A percentile compares a stretch with the other conserved stretches of the same genome.
phyloP scores from a whole-genome alignment of 2,113 vertebrate genomes.

The Austrofundulus limnaeus region DNA sequence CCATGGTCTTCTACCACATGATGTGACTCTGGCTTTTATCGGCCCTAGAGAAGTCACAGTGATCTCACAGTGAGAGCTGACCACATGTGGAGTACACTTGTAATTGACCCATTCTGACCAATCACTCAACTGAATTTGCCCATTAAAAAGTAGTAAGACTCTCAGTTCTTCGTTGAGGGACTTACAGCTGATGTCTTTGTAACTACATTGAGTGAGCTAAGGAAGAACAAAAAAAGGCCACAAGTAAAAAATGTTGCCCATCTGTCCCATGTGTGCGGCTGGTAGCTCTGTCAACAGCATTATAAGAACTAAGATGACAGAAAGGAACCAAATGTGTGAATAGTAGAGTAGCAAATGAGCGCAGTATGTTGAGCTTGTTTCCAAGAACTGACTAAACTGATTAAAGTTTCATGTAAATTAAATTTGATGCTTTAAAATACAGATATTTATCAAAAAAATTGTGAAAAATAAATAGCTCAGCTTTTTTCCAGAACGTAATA shows the following conservation, averaged over 20 bases:
- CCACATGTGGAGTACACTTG: conserved; percentile 16
- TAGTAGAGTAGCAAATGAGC: no score
- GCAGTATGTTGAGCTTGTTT: no score
- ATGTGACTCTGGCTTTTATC: not conserved
- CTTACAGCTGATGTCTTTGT: conserved; percentile 13
- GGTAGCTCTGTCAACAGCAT: conserved; percentile 51
- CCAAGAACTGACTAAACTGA: no score
- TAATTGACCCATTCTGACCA: conserved; percentile 31
- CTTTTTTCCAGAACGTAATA: no score
- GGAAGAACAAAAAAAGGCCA: conserved; percentile 2
- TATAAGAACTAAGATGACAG: conserved; percentile 49
- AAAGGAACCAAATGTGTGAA: conserved; percentile 51
- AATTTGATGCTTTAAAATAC: no score
- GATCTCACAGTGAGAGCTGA: conserved; percentile 15
- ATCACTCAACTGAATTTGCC: conserved; percentile 56
- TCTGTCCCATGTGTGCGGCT: conserved; percentile 1
- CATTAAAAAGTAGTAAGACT: conserved; percentile 32
- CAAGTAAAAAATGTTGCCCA: conserved; percentile 43
- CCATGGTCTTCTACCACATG: not conserved
- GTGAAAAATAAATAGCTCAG: no score
- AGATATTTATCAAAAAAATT: no score
- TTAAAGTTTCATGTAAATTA: no score
- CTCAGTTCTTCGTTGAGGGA: conserved; percentile 4
- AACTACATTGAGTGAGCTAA: no score
- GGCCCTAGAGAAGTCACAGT: conserved; percentile 8